Base-by-base conservation (phyloP, 2,797 vertebrate genomes). In the Anguilla pacifica region DNA sequence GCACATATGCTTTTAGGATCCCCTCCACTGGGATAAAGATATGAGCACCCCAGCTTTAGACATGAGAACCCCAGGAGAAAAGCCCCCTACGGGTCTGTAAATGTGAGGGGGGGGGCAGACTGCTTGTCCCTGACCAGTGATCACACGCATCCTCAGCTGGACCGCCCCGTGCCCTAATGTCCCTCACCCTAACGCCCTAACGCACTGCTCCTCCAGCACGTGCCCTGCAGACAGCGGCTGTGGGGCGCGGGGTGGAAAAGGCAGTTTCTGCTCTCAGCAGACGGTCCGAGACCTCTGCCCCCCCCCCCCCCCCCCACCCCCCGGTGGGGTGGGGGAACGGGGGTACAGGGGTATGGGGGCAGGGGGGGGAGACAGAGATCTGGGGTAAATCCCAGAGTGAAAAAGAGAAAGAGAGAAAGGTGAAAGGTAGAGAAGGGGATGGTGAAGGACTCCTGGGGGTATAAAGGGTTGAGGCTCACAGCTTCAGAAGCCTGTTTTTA, bases 401-500 rank as follows among this genome's bases (percentile, higher is more conserved):
- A 86, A 72, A 11, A 81, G 82, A 87, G 17, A 84, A 79, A 22
- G n/a, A 82, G 84, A 85, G 83, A 59, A 31, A 64, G 86, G 74
- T n/a, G 25, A 39, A 70, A 77, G 51, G 31, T 55, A 39, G 35
- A 57, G 46, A 83, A 74, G 53, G 81, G 79, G 87, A 85, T n/a
- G 67, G 72, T 89, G 84, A 77, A 57, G 64, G 9, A 15, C 25
- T n/a, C 22, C 81, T 83, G 43, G 46, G 22, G 22, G 51, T 2
- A 83, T 43, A 83, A 49, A 83, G 86, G 43, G 13, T 82, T 82
- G 61, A 88, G 84, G 10, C 88, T 87, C 72, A 79, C 17, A 19
- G 72, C 86, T 61, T 85, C 84, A 79, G 64, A 83, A 22, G 89
- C 90, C 91, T 88, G 91, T 94, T 91, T 86, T 90, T 79, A 87